Base-by-base conservation (phyloP, 2,113 vertebrate genomes). In the Phrynosoma platyrhinos region DNA sequence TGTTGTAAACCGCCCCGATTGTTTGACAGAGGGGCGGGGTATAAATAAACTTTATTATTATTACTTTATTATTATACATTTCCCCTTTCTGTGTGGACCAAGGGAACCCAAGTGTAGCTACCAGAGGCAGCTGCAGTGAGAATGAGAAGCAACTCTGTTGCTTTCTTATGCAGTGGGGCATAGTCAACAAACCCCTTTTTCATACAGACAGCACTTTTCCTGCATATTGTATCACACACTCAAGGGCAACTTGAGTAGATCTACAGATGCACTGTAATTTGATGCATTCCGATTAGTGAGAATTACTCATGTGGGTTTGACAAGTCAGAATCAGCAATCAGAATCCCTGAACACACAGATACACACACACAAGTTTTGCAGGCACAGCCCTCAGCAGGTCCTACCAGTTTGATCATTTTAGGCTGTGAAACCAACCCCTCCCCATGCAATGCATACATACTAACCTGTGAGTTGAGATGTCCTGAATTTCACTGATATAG, bases 291-390 rank as follows among this genome's bases (percentile, higher is more conserved):
- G 58, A 3, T 84, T 40, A 62, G 12, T 14, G 9, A 75, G 32
- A 18, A 12, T 85, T 85, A 77, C 27, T 85, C 62, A 66, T 62
- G 21, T 30, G 62, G 32, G 18, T 42, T 85, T 85, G 58, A 77
- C 74, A 85, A 85, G 52, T 66, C 74, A 42, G 74, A 77, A 85
- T 85, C 36, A 76, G 53, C 32, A 78, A 52, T 47, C 47, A 47
- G 47, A 47, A 47, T 47, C 58, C 58, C 18, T 14, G 18, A 62
- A n/a, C 25, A 52, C 23, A 52, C 76, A 47, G 9, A 13, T 21
- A n/a, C 76, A 30, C 42, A 78, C 25, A 74, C 9, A 32, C 3
- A 16, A 4, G 36, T 5, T 77, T 42, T 8, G 23, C 25, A 30
- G 23, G 42, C 42, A 78, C 16, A 79, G 53, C 3, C 13, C 58